Evolutionary conservation across 1,140 invertebrate genomes (phyloP), one percentile per base, ranked within the genome.

Genomic region (Zophobas atratus): DNA sequence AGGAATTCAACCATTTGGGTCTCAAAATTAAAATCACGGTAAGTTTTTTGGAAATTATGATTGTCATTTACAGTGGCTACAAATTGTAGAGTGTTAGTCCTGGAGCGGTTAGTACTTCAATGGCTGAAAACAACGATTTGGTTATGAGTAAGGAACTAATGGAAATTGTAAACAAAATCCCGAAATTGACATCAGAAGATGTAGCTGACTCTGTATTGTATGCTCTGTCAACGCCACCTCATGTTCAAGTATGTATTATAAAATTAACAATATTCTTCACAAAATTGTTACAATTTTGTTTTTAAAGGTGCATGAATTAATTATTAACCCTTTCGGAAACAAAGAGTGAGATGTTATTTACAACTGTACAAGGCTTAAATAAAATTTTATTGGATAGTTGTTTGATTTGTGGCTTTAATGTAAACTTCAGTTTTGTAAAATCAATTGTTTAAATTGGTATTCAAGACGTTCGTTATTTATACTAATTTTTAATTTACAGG

Each of bases 181-280:
- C 77, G 49, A 4, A 2, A 32, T 32, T 78, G 57, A 32, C 81
- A 79, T 86, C 70, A 0, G 75, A 85, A 1, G 90, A 92, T 67
- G 85, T 93, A 1, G 88, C 89, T 0, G 89, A 92, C 75, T 88
- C 88, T 0, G 85, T 46, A 4, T 46, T 46, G 43, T 46, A 46
- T 8, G 43, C 6, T 46, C 43, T 46, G 3, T 46, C 43, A 46
- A 46, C 43, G 3, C 43, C 43, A 3, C 43, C 43, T 4, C 43
- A 46, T 8, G 43, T 46, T 46, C 43, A 46, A 8, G 43, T 46
- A 46, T 4, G 43, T 3, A 4, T 46, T 49, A 49, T 49, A 20
- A 20, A 20, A 20, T 20, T 20, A 20, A 20, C 20, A 20, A 20
- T 20, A 20, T 20, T 20, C 20, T 20, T 20, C 20, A 20, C 20